Percentiles rank a stretch among this genome's conserved stretches.
phyloP scores from a whole-genome alignment of 2,888 invertebrate species.

The Pachycephus smyrnensis region DNA sequence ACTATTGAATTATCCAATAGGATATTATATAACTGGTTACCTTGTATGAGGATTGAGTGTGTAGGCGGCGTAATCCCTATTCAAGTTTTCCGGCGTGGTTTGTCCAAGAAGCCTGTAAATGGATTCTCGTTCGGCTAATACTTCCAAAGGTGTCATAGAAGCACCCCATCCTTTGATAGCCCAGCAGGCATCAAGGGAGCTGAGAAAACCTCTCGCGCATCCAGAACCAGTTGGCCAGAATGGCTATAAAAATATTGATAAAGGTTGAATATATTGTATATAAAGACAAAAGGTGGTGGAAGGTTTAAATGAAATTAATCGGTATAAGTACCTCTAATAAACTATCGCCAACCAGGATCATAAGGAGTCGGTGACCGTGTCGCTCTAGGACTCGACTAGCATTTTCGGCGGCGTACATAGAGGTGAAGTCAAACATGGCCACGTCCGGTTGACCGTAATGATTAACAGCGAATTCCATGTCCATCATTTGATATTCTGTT shows the following conservation, averaged over 20 bases:
- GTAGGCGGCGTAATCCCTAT: constrained; percentile 88
- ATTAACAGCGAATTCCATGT: constrained; percentile 95
- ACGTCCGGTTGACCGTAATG: constrained; percentile 98
- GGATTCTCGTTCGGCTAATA: constrained; percentile 94
- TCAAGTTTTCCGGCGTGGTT: constrained; percentile 96
- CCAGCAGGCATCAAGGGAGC: constrained; percentile 97
- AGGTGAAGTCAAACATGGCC: constrained; percentile 99
- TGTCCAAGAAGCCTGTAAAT: constrained; percentile 88
- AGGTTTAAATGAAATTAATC: neutral
- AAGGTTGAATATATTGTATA: neutral
- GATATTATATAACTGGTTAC: constrained; percentile 29
- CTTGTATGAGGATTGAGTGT: constrained; percentile 89
- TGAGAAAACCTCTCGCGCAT: constrained; percentile 96
- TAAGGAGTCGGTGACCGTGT: constrained; percentile 83
- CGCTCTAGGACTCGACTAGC: constrained; percentile 86
- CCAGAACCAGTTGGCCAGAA: constrained; percentile 99
- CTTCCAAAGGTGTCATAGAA: constrained; percentile 79
- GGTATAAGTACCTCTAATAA: constrained; percentile 79
- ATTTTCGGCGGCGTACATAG: constrained; percentile 97
- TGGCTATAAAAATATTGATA: constrained; percentile 70
- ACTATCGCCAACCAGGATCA: constrained; percentile 95
- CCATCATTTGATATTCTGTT: constrained; percentile 86
- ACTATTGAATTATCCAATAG: neutral
- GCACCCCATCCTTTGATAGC: constrained; percentile 88
- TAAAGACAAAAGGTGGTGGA: neutral